Conservation (phyloP, 2,888 invertebrate genomes). For the Scaptomyza parva region DNA sequence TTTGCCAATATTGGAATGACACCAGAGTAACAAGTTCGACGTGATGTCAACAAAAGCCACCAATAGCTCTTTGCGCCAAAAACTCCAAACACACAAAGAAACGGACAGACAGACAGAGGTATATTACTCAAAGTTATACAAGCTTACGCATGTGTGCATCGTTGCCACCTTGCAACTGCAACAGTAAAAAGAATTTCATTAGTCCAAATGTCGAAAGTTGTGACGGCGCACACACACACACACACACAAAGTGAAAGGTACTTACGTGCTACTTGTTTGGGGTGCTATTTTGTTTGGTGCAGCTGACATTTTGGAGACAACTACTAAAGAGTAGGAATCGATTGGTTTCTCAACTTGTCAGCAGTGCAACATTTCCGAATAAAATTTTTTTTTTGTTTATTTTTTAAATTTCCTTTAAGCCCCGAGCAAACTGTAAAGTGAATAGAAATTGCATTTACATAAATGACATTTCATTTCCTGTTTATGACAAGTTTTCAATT, state of each 20-base stretch:
- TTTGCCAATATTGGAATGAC: slow-evolving; percentile 60
- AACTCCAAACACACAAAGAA: slow-evolving; percentile 21
- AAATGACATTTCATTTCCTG: slow-evolving; percentile 37
- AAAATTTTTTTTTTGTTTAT: slow-evolving; percentile 3
- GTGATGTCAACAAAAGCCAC: slow-evolving; percentile 72
- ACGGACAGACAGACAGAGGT: neutral
- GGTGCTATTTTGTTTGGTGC: slow-evolving; percentile 11
- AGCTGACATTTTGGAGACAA: slow-evolving; percentile 24
- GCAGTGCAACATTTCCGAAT: slow-evolving; percentile 20
- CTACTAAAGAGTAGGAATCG: slow-evolving; percentile 21
- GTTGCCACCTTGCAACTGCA: slow-evolving; percentile 9
- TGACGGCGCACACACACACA: slow-evolving; percentile 23
- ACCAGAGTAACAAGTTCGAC: slow-evolving; percentile 65
- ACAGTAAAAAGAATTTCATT: slow-evolving; percentile 63
- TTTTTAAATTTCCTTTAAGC: slow-evolving; percentile 16
- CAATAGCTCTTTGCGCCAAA: slow-evolving; percentile 9
- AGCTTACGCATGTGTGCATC: slow-evolving; percentile 27
- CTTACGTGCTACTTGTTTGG: slow-evolving; percentile 12
- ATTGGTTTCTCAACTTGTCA: slow-evolving; percentile 45
- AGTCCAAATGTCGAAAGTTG: slow-evolving; percentile 72
- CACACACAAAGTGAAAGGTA: slow-evolving; percentile 21
- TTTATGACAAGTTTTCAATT: neutral
- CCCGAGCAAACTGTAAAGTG: slow-evolving; percentile 16
- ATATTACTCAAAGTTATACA: slow-evolving; percentile 2
- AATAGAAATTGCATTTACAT: slow-evolving; percentile 64